Evolutionary conservation across 92 coral and sea anemone species (phyloP).

Genomic region (Isaurus tuberculatus): DNA sequence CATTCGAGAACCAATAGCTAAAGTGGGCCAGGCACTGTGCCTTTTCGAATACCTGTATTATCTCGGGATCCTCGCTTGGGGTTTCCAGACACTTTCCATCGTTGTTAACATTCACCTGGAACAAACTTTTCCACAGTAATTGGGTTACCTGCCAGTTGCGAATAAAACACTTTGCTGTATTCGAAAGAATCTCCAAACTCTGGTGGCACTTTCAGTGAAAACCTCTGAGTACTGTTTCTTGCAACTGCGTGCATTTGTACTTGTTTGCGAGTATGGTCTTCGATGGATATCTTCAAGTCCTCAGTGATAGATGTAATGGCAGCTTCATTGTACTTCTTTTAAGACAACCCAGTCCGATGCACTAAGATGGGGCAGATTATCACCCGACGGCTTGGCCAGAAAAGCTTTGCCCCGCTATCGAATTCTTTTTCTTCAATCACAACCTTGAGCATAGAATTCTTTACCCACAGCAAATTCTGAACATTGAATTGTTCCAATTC

Average conservation of each 20-base stretch:
- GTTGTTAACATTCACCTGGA: slow-evolving; percentile 62
- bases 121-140: slow-evolving; percentile 60
- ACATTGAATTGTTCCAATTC: slow-evolving; percentile 30
- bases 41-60: slow-evolving; percentile 34
- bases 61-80: neutral
- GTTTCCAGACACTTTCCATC: slow-evolving; percentile 27
- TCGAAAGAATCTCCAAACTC: slow-evolving; percentile 64
- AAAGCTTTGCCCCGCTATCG: slow-evolving; percentile 29
- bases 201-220: slow-evolving; percentile 55
- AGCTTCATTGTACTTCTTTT: slow-evolving; percentile 60
- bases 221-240: slow-evolving; percentile 57
- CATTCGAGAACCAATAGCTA: slow-evolving; percentile 34
- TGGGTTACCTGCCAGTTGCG: slow-evolving; percentile 46
- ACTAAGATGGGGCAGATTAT: slow-evolving; percentile 22
- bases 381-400: slow-evolving; percentile 23
- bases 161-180: slow-evolving; percentile 61
- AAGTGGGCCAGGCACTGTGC: slow-evolving; percentile 46
- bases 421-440: slow-evolving; percentile 24
- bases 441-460: slow-evolving; percentile 4
- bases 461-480: slow-evolving; percentile 25
- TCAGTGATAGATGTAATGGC: slow-evolving; percentile 53
- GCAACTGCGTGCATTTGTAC: slow-evolving; percentile 74
- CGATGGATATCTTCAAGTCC: slow-evolving; percentile 44
- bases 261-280: slow-evolving; percentile 69
- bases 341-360: slow-evolving; percentile 47